Evolutionary conservation across 1,140 invertebrate genomes (phyloP), one percentile per base, ranked within the genome.

Genomic region (Pectinophora gossypiella): DNA sequence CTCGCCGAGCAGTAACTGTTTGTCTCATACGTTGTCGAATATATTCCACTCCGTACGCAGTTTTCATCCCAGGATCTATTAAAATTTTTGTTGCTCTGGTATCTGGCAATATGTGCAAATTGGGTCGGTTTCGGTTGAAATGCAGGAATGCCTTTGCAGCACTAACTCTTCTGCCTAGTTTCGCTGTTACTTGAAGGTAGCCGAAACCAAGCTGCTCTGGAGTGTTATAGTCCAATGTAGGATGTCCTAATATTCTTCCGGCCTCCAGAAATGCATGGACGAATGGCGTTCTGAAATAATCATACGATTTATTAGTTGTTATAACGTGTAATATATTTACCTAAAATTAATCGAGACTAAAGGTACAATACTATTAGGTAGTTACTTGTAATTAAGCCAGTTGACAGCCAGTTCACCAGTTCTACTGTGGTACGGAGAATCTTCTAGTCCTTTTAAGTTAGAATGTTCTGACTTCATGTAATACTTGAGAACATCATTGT

Each of bases 1-100:
- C 93, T 54, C 90, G 92, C n/a, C 67, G 76, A 0, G 91, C 91
- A 40, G 73, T 81, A 0, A 88, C 85, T 1, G 64, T 72, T 36
- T 75, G 74, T 6, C 56, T 36, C 10, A 64, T 61, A 35, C 68
- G 73, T 27, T 82, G 68, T 38, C 87, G 70, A 1, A 85, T 38
- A 58, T 90, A 92, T 56, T 92, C 81, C 0, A 94, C 88, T 0
- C 91, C 92, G 35, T 86, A 81, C 0, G 92, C 91, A 4, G 81
- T 80, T 56, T 90, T 91, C 0, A 84, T 88, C 3, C 80, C 61
- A 1, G 71, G 67, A 44, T 89, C 79, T 16, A 91, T 89, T 1
- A 90, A 61, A 19, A 95, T 80, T 69, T 91, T 91, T 0, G 89
- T 90, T 1, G 65, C 78, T 1, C 85, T 78, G 7, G 88, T 74